phyloP scores from a whole-genome alignment of 2,113 vertebrate species.

The Hydrolagus affinis region DNA sequence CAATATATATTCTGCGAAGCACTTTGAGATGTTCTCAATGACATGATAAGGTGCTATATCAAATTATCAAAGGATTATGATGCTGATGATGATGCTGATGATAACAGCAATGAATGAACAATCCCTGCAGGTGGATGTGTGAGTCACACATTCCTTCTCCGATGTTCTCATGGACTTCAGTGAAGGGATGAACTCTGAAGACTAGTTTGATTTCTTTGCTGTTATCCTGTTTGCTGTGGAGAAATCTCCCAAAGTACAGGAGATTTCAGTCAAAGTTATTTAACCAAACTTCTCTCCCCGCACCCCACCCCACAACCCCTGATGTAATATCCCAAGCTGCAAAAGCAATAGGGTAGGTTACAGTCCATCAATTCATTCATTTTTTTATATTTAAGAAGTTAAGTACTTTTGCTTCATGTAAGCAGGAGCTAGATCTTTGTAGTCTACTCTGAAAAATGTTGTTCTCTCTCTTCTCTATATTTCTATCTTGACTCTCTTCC shows the following conservation, averaged over 20 bases:
- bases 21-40: no score
- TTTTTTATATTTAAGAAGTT: neutral
- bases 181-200: slow-evolving; percentile 24
- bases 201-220: slow-evolving; percentile 24
- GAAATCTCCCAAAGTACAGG: neutral
- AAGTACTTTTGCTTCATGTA: neutral
- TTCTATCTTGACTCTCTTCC: neutral
- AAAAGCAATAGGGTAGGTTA: neutral
- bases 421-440: neutral
- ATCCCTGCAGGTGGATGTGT: slow-evolving; percentile 28
- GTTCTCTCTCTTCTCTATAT: no score
- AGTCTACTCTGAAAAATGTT: neutral
- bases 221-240: slow-evolving; percentile 22
- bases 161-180: slow-evolving; percentile 24
- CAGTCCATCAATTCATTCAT: neutral
- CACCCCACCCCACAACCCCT: neutral
- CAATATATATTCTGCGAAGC: no score
- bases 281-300: no score
- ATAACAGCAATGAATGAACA: slow-evolving; percentile 26
- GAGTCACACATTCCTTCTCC: slow-evolving; percentile 26
- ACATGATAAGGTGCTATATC: no score
- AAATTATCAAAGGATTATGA: no score
- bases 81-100: no score
- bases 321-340: neutral
- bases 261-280: neutral